Base-by-base conservation (phyloP, 2,888 invertebrate species). In the Chrysodeixis includens region DNA sequence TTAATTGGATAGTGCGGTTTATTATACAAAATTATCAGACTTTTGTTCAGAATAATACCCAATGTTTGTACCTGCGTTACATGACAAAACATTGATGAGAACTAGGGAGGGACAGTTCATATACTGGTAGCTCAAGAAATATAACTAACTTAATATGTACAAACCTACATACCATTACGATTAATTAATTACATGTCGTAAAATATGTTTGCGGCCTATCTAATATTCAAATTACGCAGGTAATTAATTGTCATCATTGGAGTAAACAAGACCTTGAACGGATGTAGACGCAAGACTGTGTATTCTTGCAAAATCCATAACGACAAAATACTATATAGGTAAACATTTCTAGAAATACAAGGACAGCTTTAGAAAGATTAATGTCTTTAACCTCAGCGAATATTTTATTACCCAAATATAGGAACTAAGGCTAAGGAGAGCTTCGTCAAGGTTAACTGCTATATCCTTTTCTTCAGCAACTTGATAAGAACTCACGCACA, bases 331-430 rank as follows among this genome's bases (percentile, higher is more conserved):
- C 6, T 26, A 40, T 7, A 7, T 7, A 5, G 6, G 5, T n/a
- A n/a, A 12, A 12, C 12, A 35, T 14, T 40, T 40, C 40, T 40
- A 26, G n/a, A n/a, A n/a, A 35, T 35, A 35, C 6, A 40, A n/a
- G 40, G 40, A 40, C n/a, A 3, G n/a, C n/a, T 5, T 35, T 40
- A 40, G 5, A 57, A 57, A 59, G 65, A 62, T 30, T 75, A 55
- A 75, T 71, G 66, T 62, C 26, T 65, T 20, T 66, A 14, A 71
- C 76, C 73, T 73, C 62, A 66, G 14, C 14, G 40, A 10, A 30
- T 64, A 55, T 57, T 72, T 72, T 4, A 26, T 26, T 26, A 6
- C 65, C 57, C 70, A 73, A 71, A 56, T 58, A 10, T 12, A 49
- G 26, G 6, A 26, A 26, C 9, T 46, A 20, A 18, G 20, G 20